Evolutionary conservation across 2,113 vertebrate genomes (phyloP), one percentile per base, ranked within the genome.

Genomic region (Cettia cetti): DNA sequence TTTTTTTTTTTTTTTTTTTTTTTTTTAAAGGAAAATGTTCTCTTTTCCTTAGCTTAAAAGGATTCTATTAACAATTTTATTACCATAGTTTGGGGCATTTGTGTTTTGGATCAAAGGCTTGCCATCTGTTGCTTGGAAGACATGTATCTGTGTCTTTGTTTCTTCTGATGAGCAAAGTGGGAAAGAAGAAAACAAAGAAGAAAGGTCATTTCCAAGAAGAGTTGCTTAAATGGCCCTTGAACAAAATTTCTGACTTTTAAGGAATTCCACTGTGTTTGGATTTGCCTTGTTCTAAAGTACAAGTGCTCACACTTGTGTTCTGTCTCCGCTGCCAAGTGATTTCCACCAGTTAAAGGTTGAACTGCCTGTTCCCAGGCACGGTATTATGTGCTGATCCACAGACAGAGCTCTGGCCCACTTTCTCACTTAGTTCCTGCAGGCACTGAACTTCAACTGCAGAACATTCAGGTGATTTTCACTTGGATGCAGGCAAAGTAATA

Each of bases 251-350:
- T 71, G 30, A 60, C 33, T 68, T 81, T 39, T 63, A 54, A 77
- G 33, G 35, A 59, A 47, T 45, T 81, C 28, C 13, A 17, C 10
- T 1, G 1, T 63, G 28, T 54, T 80, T 57, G 44, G 26, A 59
- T 78, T 82, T 42, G 10, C 10, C 6, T 61, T 92, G 23, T 26
- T 88, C 30, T 57, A 12, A 79, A 70, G 13, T 4, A 6, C 20
- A 66, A 35, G 31, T 49, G 3, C 10, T 91, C 21, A 28, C 8
- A 49, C 0, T 0, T 33, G 40, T 23, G 21, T 75, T 28, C 35
- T 54, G 15, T 45, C 35, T 50, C 61, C 49, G 9, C n/a, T 53
- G 45, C 35, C 15, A 24, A 33, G 27, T 35, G 37, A 74, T 65
- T 85, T 78, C 21, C 40, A 22, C 31, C 17, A 23, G 23, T 26